A percentile compares a stretch with the other conserved stretches of the same genome.
phyloP scores from a whole-genome alignment of 2,113 vertebrate genomes.

The Micronycteris hirsuta region DNA sequence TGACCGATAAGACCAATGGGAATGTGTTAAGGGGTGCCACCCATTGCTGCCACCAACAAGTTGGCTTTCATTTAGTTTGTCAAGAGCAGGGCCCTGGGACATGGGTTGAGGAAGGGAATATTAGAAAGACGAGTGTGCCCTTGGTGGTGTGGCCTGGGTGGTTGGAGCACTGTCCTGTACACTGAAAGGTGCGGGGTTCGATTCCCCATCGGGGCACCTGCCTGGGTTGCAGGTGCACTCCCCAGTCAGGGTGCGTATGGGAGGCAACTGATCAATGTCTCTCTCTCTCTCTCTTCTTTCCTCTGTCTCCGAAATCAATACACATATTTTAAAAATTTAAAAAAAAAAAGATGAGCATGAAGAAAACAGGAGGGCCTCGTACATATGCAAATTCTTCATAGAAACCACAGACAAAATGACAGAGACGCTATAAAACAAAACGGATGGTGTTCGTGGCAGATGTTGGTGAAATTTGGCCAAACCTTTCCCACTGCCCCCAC shows the following conservation, averaged over 20 bases:
- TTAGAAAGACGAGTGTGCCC: neutral
- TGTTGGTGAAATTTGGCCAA: neutral
- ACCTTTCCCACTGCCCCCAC: neutral
- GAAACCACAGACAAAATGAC: neutral
- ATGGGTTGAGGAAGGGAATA: neutral
- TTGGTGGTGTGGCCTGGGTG: too few relatives aligned
- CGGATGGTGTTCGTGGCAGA: neutral
- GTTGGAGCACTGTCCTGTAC: too few relatives aligned
- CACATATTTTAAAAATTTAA: too few relatives aligned
- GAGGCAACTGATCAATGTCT: too few relatives aligned
- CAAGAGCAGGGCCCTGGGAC: neutral
- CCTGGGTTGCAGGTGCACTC: too few relatives aligned
- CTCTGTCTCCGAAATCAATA: too few relatives aligned
- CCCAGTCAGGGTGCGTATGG: too few relatives aligned
- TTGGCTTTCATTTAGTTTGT: neutral
- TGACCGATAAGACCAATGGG: neutral
- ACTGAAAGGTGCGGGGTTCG: too few relatives aligned
- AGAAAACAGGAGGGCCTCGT: neutral
- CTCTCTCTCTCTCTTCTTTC: too few relatives aligned
- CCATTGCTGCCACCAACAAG: neutral
- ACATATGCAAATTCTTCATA: neutral
- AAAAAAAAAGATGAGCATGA: neutral
- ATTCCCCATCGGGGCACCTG: too few relatives aligned
- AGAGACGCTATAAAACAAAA: neutral
- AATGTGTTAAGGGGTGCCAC: neutral